These are phyloP conservation scores for Amyelois transitella DNA, from an alignment of 1,140 invertebrate species.

Conservation along the genomic window DNA sequence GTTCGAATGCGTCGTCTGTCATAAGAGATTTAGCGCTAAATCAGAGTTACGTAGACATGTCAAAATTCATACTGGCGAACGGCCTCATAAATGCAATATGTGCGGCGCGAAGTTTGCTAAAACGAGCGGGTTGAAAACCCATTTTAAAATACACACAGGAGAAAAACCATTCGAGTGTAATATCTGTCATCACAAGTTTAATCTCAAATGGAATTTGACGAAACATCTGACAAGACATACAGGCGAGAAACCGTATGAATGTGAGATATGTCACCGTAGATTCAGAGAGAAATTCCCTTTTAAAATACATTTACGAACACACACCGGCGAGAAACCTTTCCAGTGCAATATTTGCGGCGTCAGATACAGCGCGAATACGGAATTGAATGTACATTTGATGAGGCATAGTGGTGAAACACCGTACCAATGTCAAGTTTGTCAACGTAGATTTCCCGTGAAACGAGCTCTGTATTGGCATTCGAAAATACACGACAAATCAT, in stretches of 20 bases:
- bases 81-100: neutral
- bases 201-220: neutral
- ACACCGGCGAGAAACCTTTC: slow-evolving; percentile 14
- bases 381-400: neutral
- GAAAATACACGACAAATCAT: neutral
- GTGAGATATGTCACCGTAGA: slow-evolving; percentile 69
- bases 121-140: neutral
- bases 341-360: neutral
- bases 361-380: neutral
- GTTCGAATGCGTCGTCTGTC: neutral
- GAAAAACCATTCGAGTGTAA: neutral
- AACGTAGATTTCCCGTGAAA: slow-evolving; percentile 55
- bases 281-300: slow-evolving; percentile 67
- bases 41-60: neutral
- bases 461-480: neutral
- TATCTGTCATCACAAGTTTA: neutral
- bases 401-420: slow-evolving; percentile 54
- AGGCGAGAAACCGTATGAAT: slow-evolving; percentile 75
- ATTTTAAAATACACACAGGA: neutral
- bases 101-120: neutral
- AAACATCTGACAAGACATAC: neutral
- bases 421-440: slow-evolving; percentile 77
- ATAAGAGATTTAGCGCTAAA: neutral
- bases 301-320: slow-evolving; percentile 34
- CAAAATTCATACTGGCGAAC: neutral